Conservation (phyloP, 2,888 invertebrate species). For the Cabera pusaria region DNA sequence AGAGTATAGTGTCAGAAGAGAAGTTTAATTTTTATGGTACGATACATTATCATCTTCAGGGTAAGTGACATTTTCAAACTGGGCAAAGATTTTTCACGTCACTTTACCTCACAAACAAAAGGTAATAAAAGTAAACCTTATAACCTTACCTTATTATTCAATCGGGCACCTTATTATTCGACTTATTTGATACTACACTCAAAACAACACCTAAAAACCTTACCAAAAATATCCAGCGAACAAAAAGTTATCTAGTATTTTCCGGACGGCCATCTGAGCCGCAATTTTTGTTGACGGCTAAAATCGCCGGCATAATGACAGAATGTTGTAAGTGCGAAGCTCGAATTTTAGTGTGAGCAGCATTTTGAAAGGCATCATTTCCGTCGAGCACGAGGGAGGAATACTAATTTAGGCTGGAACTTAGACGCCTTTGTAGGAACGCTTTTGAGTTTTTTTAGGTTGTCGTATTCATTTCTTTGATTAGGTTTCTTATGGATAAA, state of each 20-base stretch:
- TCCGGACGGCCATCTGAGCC: conserved; percentile 1
- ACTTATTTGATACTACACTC: too few species aligned
- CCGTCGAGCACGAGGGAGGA: conserved; percentile 22
- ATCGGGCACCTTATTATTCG: too few species aligned
- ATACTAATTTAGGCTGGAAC: conserved; percentile 30
- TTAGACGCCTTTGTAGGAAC: conserved; percentile 12
- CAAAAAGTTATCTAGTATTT: conserved; percentile 1
- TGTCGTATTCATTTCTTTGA: too few species aligned
- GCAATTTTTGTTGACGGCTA: conserved; percentile 15
- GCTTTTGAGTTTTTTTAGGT: conserved; percentile 4
- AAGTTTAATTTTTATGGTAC: too few species aligned
- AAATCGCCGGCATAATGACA: conserved; percentile 25
- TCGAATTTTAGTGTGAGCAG: conserved; percentile 36
- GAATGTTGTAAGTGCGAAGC: conserved; percentile 30
- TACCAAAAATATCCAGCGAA: not conserved
- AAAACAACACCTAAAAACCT: not conserved
- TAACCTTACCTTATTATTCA: too few species aligned
- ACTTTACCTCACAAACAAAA: too few species aligned
- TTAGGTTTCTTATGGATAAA: too few species aligned
- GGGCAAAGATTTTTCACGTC: too few species aligned
- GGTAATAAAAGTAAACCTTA: too few species aligned
- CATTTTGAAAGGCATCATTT: conserved; percentile 37
- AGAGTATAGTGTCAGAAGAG: too few species aligned
- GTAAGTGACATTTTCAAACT: too few species aligned
- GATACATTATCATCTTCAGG: too few species aligned